Evolutionary conservation across 2,113 vertebrate genomes (phyloP).

Genomic region (Pampusana beccarii): DNA sequence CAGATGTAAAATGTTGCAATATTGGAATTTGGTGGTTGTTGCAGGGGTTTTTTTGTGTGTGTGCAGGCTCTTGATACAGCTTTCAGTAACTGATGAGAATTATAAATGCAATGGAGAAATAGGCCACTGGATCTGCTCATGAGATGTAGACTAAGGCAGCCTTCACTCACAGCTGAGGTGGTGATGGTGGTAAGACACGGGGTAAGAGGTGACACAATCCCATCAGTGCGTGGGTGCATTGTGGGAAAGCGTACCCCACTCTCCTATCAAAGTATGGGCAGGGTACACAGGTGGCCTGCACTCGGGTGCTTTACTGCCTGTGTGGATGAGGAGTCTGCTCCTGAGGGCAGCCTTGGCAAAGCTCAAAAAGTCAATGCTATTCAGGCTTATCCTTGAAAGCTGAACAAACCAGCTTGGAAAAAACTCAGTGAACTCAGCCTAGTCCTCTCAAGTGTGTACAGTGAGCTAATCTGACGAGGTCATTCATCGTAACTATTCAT

Average conservation of each 20-base stretch:
- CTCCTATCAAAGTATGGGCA: background rate
- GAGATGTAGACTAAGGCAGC: background rate
- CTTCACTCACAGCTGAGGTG: background rate
- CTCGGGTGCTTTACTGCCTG: background rate
- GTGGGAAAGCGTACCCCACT: background rate
- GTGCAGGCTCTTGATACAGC: background rate
- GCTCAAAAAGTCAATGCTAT: background rate
- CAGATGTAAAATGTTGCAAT: background rate
- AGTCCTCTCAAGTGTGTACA: background rate
- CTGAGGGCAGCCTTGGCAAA: background rate
- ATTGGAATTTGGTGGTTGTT: background rate
- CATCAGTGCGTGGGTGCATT: accelerated
- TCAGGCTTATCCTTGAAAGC: background rate
- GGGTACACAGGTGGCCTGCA: background rate
- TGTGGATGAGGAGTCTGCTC: background rate
- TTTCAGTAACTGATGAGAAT: background rate
- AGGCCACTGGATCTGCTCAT: background rate
- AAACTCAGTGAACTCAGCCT: background rate
- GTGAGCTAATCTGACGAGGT: background rate
- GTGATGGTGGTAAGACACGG: background rate
- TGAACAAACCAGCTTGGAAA: background rate
- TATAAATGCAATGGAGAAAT: background rate
- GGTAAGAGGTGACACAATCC: background rate
- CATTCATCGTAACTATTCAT: background rate
- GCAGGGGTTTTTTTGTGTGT: accelerated